Evolutionary conservation across 2,888 invertebrate species (phyloP), one percentile per base, ranked within the genome.

Genomic region (Xylocampa areola): DNA sequence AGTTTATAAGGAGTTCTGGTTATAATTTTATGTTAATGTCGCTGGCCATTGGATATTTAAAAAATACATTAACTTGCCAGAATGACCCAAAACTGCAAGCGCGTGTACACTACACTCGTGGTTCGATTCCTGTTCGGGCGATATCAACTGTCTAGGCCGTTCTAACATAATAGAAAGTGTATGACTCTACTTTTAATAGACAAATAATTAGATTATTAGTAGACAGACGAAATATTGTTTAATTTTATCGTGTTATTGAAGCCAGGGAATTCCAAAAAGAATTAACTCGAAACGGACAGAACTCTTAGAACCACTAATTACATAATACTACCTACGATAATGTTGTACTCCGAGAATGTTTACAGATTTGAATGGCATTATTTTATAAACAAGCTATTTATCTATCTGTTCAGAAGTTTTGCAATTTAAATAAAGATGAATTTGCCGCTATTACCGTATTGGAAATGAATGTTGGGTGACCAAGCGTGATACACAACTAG

Each of bases 321-420:
- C 44, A 23, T 36, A 45, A 53, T 45, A 50, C 23, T 13, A 23
- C 13, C n/a, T 29, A 44, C 11, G 36, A 25, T 47, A 33, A 30
- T 13, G 30, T n/a, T 23, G 14, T 21, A 33, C 10, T 40, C 11
- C n/a, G 25, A 45, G 27, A 41, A 23, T 62, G 63, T 68, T 62
- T 54, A 62, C 48, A 37, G 27, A 63, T 63, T 41, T 19, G 32
- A 36, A 35, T 36, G 13, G 8, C 19, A 57, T 61, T 71, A 68
- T 69, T 68, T n/a, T 61, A 65, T 63, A 72, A 65, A 55, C 66
- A 59, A 45, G 37, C 39, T 63, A 30, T 55, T 48, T 63, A 63
- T 37, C 25, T 60, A 32, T 19, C 6, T 32, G 23, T 49, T 62
- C 37, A 30, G 27, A 13, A 10, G 30, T 27, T 52, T 39, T 35